Conservation (phyloP, 35 echinoderm and acorn worm genomes). For the Lytechinus variegatus region DNA sequence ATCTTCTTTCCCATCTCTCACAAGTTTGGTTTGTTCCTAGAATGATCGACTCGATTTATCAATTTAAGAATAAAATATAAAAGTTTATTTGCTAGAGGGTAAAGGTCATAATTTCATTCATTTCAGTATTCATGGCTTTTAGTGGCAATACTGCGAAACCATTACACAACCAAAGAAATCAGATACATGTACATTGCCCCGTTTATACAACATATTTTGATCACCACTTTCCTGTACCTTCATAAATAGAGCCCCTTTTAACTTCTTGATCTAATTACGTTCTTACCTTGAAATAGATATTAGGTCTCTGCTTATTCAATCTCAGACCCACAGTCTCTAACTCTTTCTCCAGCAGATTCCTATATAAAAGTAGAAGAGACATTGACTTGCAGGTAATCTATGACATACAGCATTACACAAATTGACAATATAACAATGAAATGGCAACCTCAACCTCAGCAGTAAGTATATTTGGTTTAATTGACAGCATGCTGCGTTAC, state of each 20-base stretch:
- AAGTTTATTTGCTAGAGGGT: no score
- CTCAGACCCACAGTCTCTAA: conserved; percentile 91
- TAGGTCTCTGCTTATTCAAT: conserved; percentile 89
- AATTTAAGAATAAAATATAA: no score
- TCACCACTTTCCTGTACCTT: no score
- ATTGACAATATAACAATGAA: neutral
- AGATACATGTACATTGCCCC: no score
- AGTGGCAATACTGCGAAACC: no score
- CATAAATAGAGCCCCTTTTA: neutral
- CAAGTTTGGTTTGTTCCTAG: neutral
- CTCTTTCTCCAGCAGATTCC: conserved; percentile 86
- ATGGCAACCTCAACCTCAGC: neutral
- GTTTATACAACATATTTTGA: no score
- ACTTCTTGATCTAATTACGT: neutral
- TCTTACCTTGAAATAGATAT: conserved; percentile 97
- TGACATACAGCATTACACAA: neutral
- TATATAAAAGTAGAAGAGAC: conserved; percentile 57
- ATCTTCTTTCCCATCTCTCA: neutral
- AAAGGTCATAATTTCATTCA: no score
- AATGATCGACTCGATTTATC: neutral
- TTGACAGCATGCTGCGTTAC: no score
- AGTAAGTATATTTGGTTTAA: neutral
- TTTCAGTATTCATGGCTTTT: no score
- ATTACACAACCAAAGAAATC: no score
- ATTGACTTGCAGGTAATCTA: neutral